Evolutionary conservation across 2,797 vertebrate genomes (phyloP), one percentile per base, ranked within the genome.

Genomic region (Spinibarbus caldwelli): DNA sequence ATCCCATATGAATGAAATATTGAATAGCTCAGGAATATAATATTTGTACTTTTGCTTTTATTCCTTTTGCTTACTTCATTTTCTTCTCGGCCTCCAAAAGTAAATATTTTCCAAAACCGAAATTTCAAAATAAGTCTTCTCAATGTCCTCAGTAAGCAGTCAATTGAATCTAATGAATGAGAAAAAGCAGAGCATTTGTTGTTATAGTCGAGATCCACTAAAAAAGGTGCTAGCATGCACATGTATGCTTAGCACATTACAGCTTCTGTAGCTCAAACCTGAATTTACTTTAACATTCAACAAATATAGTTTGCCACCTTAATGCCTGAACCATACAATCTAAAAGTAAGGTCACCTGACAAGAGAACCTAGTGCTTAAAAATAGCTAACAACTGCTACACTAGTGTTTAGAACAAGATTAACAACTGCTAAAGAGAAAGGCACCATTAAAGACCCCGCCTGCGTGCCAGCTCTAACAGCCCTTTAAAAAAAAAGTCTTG

Each of bases 401-500:
- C 68, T 68, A 54, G 76, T 66, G 49, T 73, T 80, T 43, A 75
- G 12, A 64, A 38, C 1, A 10, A 54, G 49, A 52, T 78, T 54
- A 47, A 43, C 72, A 75, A 49, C 82, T 70, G n/a, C 66, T 26
- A 14, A 71, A 52, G 41, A 82, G 73, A 85, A 75, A 23, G 41
- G 45, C 71, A 78, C 57, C 49, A 79, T 89, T 88, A 87, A 83
- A 83, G 26, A 83, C 87, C 54, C 75, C 41, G 75, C 86, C 80
- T 76, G 77, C 11, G 23, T 89, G 77, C 71, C 57, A 49, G 79
- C 77, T 64, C 57, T 77, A 83, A 87, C 83, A 88, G 57, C 87
- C 87, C 85, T 86, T 88, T 87, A n/a, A 49, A 41, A 89, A 86
- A 75, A 86, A 85, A 85, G 85, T 87, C 87, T 87, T 86, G 90